Evolutionary conservation across 2,113 vertebrate species (phyloP), one percentile per base, ranked within the genome.

Genomic region (Dicrurus megarhynchus): DNA sequence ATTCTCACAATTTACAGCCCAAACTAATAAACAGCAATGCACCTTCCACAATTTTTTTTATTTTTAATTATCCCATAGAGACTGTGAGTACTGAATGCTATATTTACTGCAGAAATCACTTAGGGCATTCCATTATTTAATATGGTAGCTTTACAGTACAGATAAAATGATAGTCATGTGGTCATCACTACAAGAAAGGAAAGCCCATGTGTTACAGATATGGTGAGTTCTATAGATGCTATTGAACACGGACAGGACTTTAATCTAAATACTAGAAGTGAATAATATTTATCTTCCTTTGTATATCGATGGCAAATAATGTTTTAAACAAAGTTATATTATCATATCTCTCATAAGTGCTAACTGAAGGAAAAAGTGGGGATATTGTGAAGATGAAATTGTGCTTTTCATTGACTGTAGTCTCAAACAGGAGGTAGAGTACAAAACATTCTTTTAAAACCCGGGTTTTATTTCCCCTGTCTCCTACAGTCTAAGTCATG

Each of bases 1-100:
- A 93, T 92, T 95, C 56, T 96, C 64, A 91, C 23, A 81, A 85
- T 84, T 96, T 97, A 94, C 33, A 95, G 23, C 73, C 64, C 77
- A 95, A 93, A 61, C 89, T 97, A 96, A 95, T 86, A 92, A 97
- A 93, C 28, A 95, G 52, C 67, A 96, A 97, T 64, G 35, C 61
- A 93, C n/a, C 65, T 95, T 97, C 74, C 49, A 85, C 71, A 95
- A 96, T 94, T 95, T 84, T 24, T 87, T n/a, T 73, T 84, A 59
- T 61, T 74, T 96, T 96, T 97, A 98, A 98, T 98, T 96, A 97
- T 64, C 73, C 92, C 87, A 50, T 22, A 57, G 94, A 96, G 79
- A 87, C 39, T 93, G 41, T 17, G 28, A 42, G 46, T 88, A 87
- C 63, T 56, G 67, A 95, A 91, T 92, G 20, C 27, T 76, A 42